Base-by-base conservation (phyloP, 1,140 invertebrate species). In the Phortica variegata region DNA sequence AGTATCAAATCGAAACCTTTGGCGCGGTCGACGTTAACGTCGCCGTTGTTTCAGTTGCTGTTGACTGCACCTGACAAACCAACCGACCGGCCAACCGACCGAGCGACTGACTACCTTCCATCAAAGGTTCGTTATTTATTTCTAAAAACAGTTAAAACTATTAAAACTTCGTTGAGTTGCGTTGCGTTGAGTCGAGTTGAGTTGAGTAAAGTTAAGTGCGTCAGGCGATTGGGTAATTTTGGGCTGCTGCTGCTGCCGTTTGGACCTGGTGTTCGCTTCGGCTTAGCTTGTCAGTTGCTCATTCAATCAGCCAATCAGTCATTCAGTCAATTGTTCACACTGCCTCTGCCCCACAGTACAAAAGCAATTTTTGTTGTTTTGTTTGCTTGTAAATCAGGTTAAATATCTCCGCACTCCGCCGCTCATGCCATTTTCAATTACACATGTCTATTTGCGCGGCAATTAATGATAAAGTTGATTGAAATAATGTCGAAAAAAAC, bases 401-500 rank as follows among this genome's bases (percentile, higher is more conserved):
- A 48, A 50, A 38, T 23, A 34, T 57, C 49, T 54, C 50, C 51
- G 48, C 56, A 45, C 60, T 58, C 53, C 62, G 60, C 57, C 57
- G 59, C 44, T 51, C 54, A 44, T 60, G 53, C 58, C 29, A 58
- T 45, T 57, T 55, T 57, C n/a, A 45, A 44, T 52, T 47, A 55
- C 41, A 34, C 8, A 51, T 43, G 43, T 55, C 38, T 39, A 15
- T 41, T 40, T 49, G 31, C 52, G 38, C 39, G 39, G 40, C 43
- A 41, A 51, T 52, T 55, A 55, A 58, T 45, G 58, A 66, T 68
- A 60, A 55, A 54, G 51, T 52, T 60, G 52, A 63, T 63, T 69
- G 60, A 59, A 61, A 59, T n/a, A n/a, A n/a, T n/a, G n/a, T n/a
- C n/a, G n/a, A 53, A 54, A 51, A 38, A 52, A 32, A 16, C 49